These are phyloP conservation scores for Cerceris ruficornis DNA, from an alignment of 2,888 invertebrate species.

Conservation along the genomic window DNA sequence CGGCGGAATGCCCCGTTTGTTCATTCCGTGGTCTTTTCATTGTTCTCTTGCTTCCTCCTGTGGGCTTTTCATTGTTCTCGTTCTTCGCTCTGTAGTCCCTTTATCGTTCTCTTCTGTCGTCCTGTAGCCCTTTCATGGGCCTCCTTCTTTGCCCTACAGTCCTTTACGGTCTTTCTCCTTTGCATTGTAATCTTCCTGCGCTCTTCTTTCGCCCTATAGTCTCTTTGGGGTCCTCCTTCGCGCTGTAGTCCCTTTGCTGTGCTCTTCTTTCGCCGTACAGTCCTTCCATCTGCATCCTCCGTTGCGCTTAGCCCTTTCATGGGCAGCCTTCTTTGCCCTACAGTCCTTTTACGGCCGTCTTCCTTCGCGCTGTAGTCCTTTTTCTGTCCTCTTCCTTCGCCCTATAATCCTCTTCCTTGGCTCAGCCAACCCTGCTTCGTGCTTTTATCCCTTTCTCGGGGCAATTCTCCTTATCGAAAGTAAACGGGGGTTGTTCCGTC, in stretches of 20 bases:
- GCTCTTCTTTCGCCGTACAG: neutral
- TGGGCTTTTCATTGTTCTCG: neutral
- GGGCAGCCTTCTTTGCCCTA: neutral
- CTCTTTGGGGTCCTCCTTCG: no score
- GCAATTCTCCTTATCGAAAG: no score
- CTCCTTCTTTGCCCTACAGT: neutral
- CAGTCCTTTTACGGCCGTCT: neutral
- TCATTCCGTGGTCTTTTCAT: neutral
- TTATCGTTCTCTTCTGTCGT: neutral
- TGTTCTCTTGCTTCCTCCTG: neutral
- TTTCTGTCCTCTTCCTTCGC: no score
- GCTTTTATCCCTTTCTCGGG: no score
- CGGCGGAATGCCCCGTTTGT: neutral
- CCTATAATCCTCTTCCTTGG: neutral
- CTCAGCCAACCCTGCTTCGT: no score
- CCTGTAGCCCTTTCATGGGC: neutral
- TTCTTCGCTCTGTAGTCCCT: neutral
- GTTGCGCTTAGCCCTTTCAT: no score
- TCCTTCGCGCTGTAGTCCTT: no score
- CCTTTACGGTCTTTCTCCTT: neutral
- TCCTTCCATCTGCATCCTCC: neutral
- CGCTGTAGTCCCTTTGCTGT: neutral
- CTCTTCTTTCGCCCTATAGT: no score
- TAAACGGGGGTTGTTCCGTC: no score
- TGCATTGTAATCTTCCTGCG: neutral